These are phyloP conservation scores for Xenopus laevis DNA, from an alignment of 2,113 vertebrate genomes.

Conservation along the genomic window DNA sequence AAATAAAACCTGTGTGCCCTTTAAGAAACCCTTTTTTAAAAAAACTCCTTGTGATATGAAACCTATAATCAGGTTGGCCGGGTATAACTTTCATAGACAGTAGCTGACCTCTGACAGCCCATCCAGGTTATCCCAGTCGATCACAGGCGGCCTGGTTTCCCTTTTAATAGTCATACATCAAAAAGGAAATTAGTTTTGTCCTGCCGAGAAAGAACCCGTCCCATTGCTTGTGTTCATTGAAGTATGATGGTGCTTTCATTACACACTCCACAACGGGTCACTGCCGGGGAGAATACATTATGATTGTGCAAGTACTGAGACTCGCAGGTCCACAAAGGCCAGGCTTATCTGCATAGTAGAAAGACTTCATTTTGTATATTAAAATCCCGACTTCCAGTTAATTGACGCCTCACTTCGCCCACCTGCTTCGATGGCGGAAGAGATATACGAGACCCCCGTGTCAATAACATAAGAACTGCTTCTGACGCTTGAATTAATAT, in stretches of 20 bases:
- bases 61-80: not conserved
- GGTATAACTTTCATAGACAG: not conserved
- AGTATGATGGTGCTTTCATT: constrained; percentile 40
- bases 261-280: constrained; percentile 41
- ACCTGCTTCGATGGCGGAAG: not conserved
- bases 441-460: not conserved
- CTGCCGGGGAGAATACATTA: constrained; percentile 27
- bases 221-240: constrained; percentile 10
- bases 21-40: too few species aligned
- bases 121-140: not conserved
- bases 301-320: constrained; percentile 38
- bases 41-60: too few species aligned
- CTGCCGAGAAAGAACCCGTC: not conserved
- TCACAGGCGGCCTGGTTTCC: not conserved
- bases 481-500: not conserved
- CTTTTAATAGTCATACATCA: constrained; percentile 25
- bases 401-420: constrained; percentile 14
- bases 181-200: constrained; percentile 47
- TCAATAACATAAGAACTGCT: not conserved
- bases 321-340: not conserved
- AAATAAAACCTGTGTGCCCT: too few species aligned
- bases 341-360: constrained; percentile 16
- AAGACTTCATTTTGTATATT: constrained; percentile 2
- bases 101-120: not conserved
- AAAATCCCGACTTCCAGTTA: not conserved